Conservation (phyloP, 2,797 vertebrate genomes). For the Argyrosomus regius region DNA sequence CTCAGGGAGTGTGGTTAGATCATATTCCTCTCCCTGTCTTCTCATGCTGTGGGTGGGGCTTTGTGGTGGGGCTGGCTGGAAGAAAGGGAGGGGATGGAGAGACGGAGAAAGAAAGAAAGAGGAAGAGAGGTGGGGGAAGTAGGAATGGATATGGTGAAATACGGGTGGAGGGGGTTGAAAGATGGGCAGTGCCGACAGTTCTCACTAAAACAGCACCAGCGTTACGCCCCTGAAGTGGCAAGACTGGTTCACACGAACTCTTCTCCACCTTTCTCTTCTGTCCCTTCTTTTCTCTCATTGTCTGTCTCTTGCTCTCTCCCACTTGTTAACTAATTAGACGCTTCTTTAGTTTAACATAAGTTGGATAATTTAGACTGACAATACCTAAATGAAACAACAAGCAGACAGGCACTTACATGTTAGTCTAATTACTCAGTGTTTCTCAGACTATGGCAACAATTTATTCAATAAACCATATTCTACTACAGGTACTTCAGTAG, state of each 20-base stretch:
- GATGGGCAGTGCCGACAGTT: conserved; percentile 60
- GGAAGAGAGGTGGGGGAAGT: conserved; percentile 54
- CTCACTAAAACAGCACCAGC: conserved; percentile 64
- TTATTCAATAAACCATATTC: neutral
- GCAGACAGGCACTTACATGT: neutral
- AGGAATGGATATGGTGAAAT: conserved; percentile 51
- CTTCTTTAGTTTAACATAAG: neutral
- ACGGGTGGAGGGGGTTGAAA: conserved; percentile 66
- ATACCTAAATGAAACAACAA: neutral
- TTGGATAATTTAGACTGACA: neutral
- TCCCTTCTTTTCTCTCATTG: conserved; percentile 17
- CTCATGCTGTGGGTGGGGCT: conserved; percentile 81
- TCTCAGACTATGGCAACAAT: conserved; percentile 11
- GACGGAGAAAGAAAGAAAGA: conserved; percentile 39
- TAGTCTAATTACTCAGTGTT: conserved; percentile 11
- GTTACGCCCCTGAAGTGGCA: conserved; percentile 76
- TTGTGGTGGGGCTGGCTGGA: conserved; percentile 69
- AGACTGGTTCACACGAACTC: conserved; percentile 79
- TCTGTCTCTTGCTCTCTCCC: conserved; percentile 1
- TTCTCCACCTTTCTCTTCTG: conserved; percentile 12
- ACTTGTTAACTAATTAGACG: neutral
- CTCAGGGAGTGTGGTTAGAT: conserved; percentile 77
- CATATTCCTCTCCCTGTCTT: conserved; percentile 81
- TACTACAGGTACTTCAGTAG: conserved; percentile 1
- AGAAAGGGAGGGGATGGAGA: conserved; percentile 64